Conservation (phyloP, 2,797 vertebrate species). For the Notolabrus celidotus region DNA sequence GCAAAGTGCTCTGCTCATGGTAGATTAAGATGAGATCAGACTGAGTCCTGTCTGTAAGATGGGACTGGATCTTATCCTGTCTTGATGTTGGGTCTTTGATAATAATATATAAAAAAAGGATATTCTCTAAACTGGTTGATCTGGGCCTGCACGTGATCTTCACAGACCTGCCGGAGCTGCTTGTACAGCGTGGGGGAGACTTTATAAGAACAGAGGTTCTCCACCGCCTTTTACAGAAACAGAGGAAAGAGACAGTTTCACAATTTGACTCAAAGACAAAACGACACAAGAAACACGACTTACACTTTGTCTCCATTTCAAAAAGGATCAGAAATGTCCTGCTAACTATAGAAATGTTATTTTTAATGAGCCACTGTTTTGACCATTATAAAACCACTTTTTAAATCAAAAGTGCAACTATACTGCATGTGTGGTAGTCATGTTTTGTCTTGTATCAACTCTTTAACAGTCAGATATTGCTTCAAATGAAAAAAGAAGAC, state of each 20-base stretch:
- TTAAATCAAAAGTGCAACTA: too few species aligned
- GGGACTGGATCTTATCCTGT: too few species aligned
- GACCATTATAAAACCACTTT: too few species aligned
- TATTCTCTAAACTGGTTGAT: slow-evolving; percentile 99
- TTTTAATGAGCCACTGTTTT: too few species aligned
- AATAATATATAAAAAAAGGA: slow-evolving; percentile 92
- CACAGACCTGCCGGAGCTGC: slow-evolving; percentile 96
- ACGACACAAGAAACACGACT: neutral
- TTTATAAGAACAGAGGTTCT: slow-evolving; percentile 99
- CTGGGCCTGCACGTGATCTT: slow-evolving; percentile 98
- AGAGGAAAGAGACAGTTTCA: neutral
- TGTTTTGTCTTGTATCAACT: too few species aligned
- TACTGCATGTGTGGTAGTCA: too few species aligned
- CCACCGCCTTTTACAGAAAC: slow-evolving; percentile 90
- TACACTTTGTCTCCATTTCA: neutral
- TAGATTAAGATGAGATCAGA: too few species aligned
- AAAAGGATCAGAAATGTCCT: neutral
- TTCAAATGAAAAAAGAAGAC: neutral
- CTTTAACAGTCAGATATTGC: neutral
- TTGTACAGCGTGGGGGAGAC: slow-evolving; percentile 98
- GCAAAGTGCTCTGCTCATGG: too few species aligned
- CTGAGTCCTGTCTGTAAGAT: too few species aligned
- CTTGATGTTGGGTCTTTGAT: too few species aligned
- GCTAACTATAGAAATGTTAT: too few species aligned
- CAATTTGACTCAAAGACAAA: neutral